Conservation (phyloP, 2,888 invertebrate species). For the Notodonta ziczac region DNA sequence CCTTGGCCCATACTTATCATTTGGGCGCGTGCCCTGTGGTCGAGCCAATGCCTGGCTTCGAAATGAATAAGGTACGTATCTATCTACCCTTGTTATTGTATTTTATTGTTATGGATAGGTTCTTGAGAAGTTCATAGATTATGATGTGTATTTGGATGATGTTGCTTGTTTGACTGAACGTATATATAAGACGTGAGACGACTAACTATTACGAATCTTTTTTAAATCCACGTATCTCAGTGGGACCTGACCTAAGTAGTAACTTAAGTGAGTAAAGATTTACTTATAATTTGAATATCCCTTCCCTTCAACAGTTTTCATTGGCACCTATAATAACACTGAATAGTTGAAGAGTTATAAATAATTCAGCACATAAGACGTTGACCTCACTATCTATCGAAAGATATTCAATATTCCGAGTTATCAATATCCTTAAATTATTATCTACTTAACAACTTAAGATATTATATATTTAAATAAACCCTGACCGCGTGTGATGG, state of each 20-base stretch:
- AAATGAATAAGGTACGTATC: constrained; percentile 87
- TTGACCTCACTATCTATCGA: neutral
- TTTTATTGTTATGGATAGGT: neutral
- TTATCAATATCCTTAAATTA: neutral
- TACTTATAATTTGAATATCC: too few relatives aligned
- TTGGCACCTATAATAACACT: neutral
- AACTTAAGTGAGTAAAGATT: too few relatives aligned
- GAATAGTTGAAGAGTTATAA: neutral
- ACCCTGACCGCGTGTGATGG: too few relatives aligned
- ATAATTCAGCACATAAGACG: neutral
- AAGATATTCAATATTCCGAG: neutral
- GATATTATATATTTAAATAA: too few relatives aligned
- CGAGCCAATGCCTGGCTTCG: constrained; percentile 89
- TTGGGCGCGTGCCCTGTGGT: constrained; percentile 90
- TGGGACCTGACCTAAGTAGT: too few relatives aligned
- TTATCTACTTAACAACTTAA: neutral
- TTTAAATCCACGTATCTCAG: too few relatives aligned
- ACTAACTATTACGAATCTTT: too few relatives aligned
- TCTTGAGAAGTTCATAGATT: neutral
- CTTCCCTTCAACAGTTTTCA: too few relatives aligned
- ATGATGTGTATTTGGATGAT: neutral
- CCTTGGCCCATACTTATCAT: constrained; percentile 87
- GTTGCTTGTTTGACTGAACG: neutral
- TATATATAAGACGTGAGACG: too few relatives aligned
- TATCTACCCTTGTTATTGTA: constrained; percentile 7